Percentiles rank a stretch among this genome's conserved stretches.
phyloP scores from a whole-genome alignment of 2,113 vertebrate genomes.

The Hypanus sabinus region DNA sequence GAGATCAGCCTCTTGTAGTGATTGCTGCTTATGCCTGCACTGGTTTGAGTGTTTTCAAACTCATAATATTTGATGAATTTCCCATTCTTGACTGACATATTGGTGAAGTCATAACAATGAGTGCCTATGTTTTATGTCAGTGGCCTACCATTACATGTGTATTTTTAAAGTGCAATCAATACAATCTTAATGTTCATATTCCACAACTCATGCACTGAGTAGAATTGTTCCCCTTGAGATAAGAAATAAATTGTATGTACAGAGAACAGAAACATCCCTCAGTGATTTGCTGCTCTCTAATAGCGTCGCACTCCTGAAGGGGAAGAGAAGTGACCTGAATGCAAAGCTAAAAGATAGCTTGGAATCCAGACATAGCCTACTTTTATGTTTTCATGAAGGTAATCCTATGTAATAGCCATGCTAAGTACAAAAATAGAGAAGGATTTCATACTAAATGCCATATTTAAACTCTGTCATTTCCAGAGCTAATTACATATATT shows the following conservation, averaged over 20 bases:
- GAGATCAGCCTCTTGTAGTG: background rate
- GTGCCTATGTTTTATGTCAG: background rate
- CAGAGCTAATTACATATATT: background rate
- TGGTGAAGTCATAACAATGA: background rate
- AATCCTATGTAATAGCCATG: background rate
- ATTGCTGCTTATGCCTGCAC: background rate
- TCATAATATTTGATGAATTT: background rate
- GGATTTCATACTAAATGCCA: background rate
- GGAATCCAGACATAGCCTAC: background rate
- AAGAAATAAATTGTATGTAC: background rate
- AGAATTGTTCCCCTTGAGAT: conserved; percentile 19
- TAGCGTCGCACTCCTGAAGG: background rate
- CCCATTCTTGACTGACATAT: background rate
- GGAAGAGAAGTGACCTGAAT: background rate
- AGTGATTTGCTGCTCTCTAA: background rate
- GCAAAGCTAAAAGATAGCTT: background rate
- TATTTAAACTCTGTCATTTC: background rate
- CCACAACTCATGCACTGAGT: background rate
- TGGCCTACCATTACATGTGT: background rate
- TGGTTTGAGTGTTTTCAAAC: background rate
- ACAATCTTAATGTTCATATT: background rate
- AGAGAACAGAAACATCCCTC: background rate
- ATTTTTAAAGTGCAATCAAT: conserved; percentile 20
- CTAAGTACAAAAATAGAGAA: background rate
- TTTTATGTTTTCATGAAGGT: background rate